Conservation (phyloP, 2,797 vertebrate genomes). For the Platyrinchus mystaceus region DNA sequence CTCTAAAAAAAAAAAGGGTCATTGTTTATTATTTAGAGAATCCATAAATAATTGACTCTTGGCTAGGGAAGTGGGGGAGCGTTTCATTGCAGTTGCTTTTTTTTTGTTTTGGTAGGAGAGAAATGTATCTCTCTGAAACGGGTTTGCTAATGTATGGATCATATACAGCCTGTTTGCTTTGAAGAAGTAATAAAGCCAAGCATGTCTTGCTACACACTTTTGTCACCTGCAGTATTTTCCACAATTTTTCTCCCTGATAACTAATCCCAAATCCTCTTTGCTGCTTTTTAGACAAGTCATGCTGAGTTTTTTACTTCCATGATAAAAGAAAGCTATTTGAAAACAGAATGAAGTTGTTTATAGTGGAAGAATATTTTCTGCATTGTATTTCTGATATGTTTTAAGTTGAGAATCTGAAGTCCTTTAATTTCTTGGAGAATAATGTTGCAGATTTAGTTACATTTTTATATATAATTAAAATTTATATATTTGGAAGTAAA, state of each 20-base stretch:
- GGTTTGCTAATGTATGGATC: slow-evolving; percentile 2
- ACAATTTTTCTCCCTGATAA: slow-evolving; percentile 43
- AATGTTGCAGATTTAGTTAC: not conserved
- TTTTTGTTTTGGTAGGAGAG: not conserved
- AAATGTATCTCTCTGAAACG: not conserved
- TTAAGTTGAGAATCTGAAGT: slow-evolving; percentile 3
- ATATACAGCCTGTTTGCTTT: slow-evolving; percentile 40
- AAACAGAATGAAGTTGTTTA: slow-evolving; percentile 30
- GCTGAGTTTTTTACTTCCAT: slow-evolving; percentile 43
- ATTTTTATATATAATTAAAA: not conserved
- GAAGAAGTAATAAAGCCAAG: slow-evolving; percentile 38
- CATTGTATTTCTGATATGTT: not conserved
- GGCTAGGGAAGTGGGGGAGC: not conserved
- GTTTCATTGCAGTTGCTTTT: not conserved
- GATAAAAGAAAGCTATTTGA: slow-evolving; percentile 51
- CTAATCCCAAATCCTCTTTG: slow-evolving; percentile 63
- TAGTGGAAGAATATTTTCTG: not conserved
- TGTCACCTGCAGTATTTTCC: slow-evolving; percentile 61
- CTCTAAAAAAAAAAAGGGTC: not conserved
- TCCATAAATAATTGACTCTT: not conserved
- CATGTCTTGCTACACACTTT: slow-evolving; percentile 25
- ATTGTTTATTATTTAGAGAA: slow-evolving; percentile 9
- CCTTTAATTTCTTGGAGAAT: slow-evolving; percentile 35
- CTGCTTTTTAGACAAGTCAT: slow-evolving; percentile 49
- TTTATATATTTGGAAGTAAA: not conserved